Percentiles rank a stretch among this genome's conserved stretches.
Evolutionary conservation across 2,113 vertebrate genomes (phyloP).

Genomic region (Phalacrocorax brasilianus): DNA sequence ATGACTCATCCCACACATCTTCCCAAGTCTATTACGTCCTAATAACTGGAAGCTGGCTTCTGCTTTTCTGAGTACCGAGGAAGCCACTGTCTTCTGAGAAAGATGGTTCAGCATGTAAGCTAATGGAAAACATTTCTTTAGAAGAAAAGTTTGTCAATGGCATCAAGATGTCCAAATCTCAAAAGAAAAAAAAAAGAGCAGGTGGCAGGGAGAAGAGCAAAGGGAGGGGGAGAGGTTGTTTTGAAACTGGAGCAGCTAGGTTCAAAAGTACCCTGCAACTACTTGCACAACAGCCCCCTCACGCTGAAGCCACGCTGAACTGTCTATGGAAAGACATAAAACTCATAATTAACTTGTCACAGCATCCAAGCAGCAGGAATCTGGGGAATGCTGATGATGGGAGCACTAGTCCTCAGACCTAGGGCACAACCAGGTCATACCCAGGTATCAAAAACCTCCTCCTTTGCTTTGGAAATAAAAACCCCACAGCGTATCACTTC

Average conservation of each 20-base stretch:
- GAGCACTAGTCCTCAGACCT: neutral
- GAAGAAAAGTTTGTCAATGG: neutral
- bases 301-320: neutral
- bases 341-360: fast-evolving
- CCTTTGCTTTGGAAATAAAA: neutral
- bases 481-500: fast-evolving
- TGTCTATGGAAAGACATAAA: neutral
- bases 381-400: neutral
- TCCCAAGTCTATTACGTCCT: neutral
- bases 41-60: neutral
- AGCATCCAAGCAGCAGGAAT: neutral
- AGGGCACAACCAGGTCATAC: neutral
- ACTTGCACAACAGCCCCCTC: neutral
- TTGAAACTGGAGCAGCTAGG: neutral
- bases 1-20: neutral
- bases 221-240: neutral
- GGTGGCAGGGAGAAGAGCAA: neutral
- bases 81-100: neutral
- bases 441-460: neutral
- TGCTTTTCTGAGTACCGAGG: neutral
- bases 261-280: neutral
- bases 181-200: fast-evolving
- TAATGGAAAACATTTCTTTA: neutral
- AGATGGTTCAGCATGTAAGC: neutral
- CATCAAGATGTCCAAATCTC: neutral